phyloP scores from a whole-genome alignment of 2,888 invertebrate genomes.

The Eristalinus aeneus region DNA sequence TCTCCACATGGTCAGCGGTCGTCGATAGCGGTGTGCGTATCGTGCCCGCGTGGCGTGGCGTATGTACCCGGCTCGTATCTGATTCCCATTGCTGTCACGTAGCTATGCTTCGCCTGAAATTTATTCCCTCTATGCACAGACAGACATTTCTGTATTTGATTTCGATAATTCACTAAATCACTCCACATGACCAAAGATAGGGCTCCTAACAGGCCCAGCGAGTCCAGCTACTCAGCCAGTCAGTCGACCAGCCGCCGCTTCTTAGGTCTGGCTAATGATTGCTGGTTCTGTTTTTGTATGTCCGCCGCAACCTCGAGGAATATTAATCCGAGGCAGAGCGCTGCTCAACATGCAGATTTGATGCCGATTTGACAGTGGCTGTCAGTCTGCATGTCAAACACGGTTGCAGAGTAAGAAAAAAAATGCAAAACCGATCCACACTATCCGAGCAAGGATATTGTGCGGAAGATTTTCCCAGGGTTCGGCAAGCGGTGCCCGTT shows the following conservation, averaged over 20 bases:
- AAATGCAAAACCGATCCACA: neutral
- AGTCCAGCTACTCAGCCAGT: neutral
- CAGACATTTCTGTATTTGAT: conserved; percentile 65
- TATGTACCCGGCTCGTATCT: neutral
- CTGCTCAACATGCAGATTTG: conserved; percentile 53
- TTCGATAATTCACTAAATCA: conserved; percentile 70
- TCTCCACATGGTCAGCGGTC: conserved; percentile 55
- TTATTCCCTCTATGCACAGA: conserved; percentile 58
- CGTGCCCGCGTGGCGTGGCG: neutral
- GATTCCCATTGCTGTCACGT: conserved; percentile 65
- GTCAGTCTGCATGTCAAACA: conserved; percentile 50
- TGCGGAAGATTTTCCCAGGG: conserved; percentile 60
- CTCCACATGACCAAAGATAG: conserved; percentile 62
- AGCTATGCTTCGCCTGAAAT: conserved; percentile 67
- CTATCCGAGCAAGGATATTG: conserved; percentile 45
- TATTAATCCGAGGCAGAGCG: conserved; percentile 37
- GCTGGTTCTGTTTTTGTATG: neutral
- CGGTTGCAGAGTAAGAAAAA: conserved; percentile 14
- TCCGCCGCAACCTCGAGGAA: conserved; percentile 35
- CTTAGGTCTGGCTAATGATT: conserved; percentile 40
- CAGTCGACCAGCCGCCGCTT: neutral
- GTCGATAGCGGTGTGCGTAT: conserved; percentile 2
- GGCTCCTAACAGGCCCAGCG: conserved; percentile 33
- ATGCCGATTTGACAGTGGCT: conserved; percentile 53
- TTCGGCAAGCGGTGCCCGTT: neutral